These are phyloP conservation scores for Cephalotes varians DNA, from an alignment of 2,888 invertebrate genomes.

Conservation along the genomic window DNA sequence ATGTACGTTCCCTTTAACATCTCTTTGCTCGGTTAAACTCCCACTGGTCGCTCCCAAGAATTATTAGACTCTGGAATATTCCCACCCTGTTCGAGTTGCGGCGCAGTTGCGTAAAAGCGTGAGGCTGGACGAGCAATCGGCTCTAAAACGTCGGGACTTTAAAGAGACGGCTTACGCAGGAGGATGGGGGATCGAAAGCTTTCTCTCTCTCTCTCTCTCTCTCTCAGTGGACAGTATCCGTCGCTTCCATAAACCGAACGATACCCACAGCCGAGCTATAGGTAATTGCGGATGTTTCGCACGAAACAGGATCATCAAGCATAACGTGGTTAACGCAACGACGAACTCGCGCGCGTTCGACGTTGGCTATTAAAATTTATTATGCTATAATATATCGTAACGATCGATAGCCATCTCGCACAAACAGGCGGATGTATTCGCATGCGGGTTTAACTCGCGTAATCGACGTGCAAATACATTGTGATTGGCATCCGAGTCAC, in stretches of 20 bases:
- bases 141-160: conserved; percentile 55
- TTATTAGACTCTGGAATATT: conserved; percentile 42
- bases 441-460: conserved; percentile 24
- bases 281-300: conserved; percentile 42
- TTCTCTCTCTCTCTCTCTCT: not conserved
- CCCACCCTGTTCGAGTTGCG: conserved; percentile 23
- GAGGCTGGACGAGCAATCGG: conserved; percentile 57
- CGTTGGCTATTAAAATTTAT: conserved; percentile 48
- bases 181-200: conserved; percentile 56
- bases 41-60: conserved; percentile 17
- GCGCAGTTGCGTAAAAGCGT: conserved; percentile 53
- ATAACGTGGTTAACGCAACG: conserved; percentile 34
- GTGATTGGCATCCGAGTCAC: conserved; percentile 30
- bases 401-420: conserved; percentile 42
- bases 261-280: conserved; percentile 13
- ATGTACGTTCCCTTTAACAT: conserved; percentile 22
- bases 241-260: conserved; percentile 26
- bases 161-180: conserved; percentile 45
- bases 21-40: conserved; percentile 4
- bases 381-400: conserved; percentile 45
- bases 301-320: conserved; percentile 17
- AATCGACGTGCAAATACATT: conserved; percentile 14
- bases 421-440: conserved; percentile 36
- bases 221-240: conserved; percentile 19
- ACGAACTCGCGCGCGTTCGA: conserved; percentile 15